Evolutionary conservation across 2,888 invertebrate genomes (phyloP).

Genomic region (Cryptophagus acutangulus): DNA sequence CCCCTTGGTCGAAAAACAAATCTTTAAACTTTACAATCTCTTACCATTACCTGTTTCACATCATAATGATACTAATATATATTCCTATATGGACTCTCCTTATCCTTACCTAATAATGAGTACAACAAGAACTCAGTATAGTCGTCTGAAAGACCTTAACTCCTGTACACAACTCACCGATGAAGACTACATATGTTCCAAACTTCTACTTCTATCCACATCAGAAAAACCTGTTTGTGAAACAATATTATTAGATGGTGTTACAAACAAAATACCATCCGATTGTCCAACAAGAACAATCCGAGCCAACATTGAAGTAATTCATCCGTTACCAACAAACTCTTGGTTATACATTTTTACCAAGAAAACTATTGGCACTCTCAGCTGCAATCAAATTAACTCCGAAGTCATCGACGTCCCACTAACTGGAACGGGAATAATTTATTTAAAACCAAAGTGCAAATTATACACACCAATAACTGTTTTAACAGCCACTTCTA

Average conservation of each 20-base stretch:
- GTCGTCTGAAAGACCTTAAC: no score
- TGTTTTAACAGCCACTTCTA: constrained; percentile 6
- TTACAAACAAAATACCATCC: neutral
- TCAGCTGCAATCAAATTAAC: constrained; percentile 8
- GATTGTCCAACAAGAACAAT: constrained; percentile 3
- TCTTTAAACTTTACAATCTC: no score
- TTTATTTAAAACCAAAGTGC: constrained; percentile 9
- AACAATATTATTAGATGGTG: neutral
- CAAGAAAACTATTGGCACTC: constrained; percentile 10
- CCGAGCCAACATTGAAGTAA: constrained; percentile 1
- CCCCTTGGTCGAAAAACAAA: no score
- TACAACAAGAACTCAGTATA: no score
- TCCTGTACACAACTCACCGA: no score
- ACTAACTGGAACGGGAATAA: constrained; percentile 8
- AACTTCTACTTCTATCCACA: no score
- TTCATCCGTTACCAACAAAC: constrained; percentile 9
- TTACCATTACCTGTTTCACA: no score
- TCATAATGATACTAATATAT: no score
- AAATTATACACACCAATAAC: constrained; percentile 12
- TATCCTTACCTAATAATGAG: no score
- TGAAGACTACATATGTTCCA: no score
- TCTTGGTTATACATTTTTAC: constrained; percentile 10
- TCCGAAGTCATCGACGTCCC: constrained; percentile 5
- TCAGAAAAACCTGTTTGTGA: no score
- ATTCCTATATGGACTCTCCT: no score